Percentiles rank a stretch among this genome's conserved stretches.
phyloP scores from a whole-genome alignment of 64 coral and sea anemone genomes.

The Dendrophyllia cribrosa region DNA sequence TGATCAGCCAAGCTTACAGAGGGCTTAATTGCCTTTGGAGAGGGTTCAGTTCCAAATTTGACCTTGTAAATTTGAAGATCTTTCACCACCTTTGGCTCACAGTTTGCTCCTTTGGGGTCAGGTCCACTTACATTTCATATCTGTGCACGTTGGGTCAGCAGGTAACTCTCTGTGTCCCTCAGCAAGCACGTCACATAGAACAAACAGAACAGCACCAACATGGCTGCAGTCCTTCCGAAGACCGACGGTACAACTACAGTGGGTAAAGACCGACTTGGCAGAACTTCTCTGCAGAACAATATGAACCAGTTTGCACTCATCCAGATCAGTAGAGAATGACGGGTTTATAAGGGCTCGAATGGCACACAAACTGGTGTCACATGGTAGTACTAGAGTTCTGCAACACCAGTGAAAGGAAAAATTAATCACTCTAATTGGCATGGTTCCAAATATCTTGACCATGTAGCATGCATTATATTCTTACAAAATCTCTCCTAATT shows the following conservation, averaged over 20 bases:
- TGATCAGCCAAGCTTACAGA: constrained; percentile 29
- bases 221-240: constrained; percentile 57
- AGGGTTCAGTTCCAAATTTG: constrained; percentile 58
- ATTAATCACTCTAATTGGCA: too few relatives aligned
- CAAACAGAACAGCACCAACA: constrained; percentile 51
- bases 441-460: too few relatives aligned
- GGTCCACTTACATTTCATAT: constrained; percentile 46
- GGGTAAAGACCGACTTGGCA: constrained; percentile 16
- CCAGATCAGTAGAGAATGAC: constrained; percentile 47
- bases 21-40: constrained; percentile 53
- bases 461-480: too few relatives aligned
- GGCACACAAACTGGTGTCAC: constrained; percentile 46
- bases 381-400: constrained; percentile 61
- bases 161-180: constrained; percentile 36
- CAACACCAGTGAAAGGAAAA: neutral
- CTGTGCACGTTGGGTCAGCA: constrained; percentile 48
- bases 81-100: constrained; percentile 70
- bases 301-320: constrained; percentile 45
- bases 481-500: too few relatives aligned
- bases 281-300: constrained; percentile 23
- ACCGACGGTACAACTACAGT: constrained; percentile 54
- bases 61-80: constrained; percentile 64
- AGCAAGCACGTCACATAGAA: constrained; percentile 53
- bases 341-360: constrained; percentile 40
- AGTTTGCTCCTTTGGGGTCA: constrained; percentile 58